Evolutionary conservation across 2,797 vertebrate genomes (phyloP), one percentile per base, ranked within the genome.

Genomic region (Stomatorhinus walkeri): DNA sequence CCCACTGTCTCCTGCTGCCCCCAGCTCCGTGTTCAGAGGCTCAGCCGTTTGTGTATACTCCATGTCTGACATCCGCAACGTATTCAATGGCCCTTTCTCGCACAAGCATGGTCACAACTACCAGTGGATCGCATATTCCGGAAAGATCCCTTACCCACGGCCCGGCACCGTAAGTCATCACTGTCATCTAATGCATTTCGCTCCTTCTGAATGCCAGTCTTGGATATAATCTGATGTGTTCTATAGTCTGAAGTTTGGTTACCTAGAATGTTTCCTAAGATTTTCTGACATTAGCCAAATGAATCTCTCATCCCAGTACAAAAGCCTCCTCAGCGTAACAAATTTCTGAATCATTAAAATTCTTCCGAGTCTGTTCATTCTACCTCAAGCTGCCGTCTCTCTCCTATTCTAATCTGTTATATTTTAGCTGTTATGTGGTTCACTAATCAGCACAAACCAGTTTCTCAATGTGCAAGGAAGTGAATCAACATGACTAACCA

Each of bases 81-180:
- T 96, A 90, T 97, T 97, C 92, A 97, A 97, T 1, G 96, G 96
- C 7, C 96, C 97, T 1, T 97, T 97, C 61, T 96, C 97, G 88
- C 96, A 97, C 93, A 97, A 97, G 89, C 96, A 97, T 6, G 96
- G 97, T 3, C 96, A 96, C 90, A 96, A 97, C 89, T 97, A 97
- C 92, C 96, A 97, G 46, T 97, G 96, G 97, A 96, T 95, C 3
- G 95, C 96, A 24, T 97, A 97, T 90, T 95, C 94, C 0, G 97
- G 97, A 88, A 97, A 96, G 91, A 97, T 97, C 88, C 97, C 97
- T 43, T 97, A 97, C 91, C 97, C 97, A 2, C 94, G 97, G 8
- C 97, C 97, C 4, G 97, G 97, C 92, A 96, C 96, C 0, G 97
- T 97, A 64, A 24, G 36, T 48, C 56, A 43, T 79, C 72, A 40